Conservation (phyloP, 2,888 invertebrate genomes). For the Patella caerulea region DNA sequence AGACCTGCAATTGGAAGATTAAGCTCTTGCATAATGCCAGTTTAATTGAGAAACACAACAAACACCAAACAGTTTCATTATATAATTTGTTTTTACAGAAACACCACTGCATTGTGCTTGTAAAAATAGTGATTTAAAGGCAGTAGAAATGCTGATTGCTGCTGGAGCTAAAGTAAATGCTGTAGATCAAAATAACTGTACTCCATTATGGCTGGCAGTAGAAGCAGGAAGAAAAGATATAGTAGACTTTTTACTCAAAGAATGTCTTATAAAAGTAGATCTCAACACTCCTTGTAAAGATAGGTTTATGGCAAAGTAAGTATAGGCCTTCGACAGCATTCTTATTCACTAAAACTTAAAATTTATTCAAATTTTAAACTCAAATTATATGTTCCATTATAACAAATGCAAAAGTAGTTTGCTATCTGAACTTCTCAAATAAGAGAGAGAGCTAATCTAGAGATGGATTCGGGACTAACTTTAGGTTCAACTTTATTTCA, state of each 20-base stretch:
- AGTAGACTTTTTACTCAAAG: neutral
- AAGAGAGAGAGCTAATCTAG: no score
- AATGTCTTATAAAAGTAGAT: neutral
- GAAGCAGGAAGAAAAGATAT: neutral
- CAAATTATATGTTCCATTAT: no score
- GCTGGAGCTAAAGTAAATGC: neutral
- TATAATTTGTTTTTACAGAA: neutral
- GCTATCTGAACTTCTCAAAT: no score
- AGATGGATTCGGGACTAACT: no score
- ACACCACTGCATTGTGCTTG: constrained; percentile 1
- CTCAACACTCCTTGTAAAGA: neutral
- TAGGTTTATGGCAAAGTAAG: neutral
- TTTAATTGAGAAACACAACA: no score
- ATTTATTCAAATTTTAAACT: no score
- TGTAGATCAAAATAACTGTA: constrained; percentile 4
- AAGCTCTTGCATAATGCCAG: no score
- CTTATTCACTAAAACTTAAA: no score
- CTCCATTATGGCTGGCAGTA: neutral
- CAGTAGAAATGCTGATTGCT: neutral
- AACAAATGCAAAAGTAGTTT: no score
- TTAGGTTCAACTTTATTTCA: no score
- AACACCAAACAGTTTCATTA: no score
- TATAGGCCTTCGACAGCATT: neutral
- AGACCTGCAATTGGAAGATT: no score
- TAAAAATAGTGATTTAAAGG: neutral